These are phyloP conservation scores for Pithys albifrons DNA, from an alignment of 2,113 vertebrate genomes.

Conservation along the genomic window DNA sequence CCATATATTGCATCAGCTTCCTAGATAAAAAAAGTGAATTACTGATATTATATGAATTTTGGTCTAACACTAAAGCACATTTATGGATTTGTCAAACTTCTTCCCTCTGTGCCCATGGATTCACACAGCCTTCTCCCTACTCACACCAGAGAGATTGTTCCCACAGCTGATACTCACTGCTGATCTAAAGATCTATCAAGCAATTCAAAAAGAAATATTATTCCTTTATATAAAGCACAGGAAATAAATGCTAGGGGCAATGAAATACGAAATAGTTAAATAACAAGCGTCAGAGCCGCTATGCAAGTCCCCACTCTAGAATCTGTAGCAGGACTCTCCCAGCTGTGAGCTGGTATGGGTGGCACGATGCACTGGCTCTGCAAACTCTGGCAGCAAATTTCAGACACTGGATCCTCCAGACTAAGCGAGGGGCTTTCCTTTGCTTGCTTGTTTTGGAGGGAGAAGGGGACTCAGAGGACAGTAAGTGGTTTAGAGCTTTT, in stretches of 20 bases:
- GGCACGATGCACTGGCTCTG: background rate
- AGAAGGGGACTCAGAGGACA: background rate
- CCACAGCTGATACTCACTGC: background rate
- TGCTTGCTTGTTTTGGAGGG: background rate
- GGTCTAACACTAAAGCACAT: background rate
- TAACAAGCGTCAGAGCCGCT: background rate
- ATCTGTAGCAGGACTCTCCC: background rate
- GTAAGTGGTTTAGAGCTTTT: background rate
- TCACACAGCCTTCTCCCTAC: background rate
- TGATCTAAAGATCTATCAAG: background rate
- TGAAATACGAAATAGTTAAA: background rate
- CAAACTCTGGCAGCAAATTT: background rate
- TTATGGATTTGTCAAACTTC: background rate
- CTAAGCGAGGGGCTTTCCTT: background rate
- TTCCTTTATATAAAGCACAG: background rate
- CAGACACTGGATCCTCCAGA: background rate
- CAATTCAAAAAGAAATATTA: background rate
- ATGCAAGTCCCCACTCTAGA: background rate
- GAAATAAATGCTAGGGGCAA: background rate
- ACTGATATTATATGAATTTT: background rate
- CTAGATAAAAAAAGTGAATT: background rate
- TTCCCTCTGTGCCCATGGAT: background rate
- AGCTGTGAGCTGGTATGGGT: accelerated
- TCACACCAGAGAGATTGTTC: background rate
- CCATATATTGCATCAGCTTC: background rate